Conservation (phyloP, 2,113 vertebrate species). For the Urocolius indicus region DNA sequence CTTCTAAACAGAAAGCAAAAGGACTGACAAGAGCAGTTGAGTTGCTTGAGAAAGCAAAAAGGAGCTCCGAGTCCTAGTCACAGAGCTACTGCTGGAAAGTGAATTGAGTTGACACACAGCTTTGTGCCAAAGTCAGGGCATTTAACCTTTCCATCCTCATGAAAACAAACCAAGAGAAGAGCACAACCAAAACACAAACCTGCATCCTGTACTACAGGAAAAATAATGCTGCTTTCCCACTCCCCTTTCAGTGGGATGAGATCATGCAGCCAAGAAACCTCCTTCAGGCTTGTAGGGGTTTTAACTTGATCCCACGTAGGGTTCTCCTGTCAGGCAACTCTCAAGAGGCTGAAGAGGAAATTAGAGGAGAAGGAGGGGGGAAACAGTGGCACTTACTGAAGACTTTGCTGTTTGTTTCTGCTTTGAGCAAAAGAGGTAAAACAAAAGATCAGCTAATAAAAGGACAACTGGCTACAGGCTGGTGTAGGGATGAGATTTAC, state of each 20-base stretch:
- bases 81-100: not conserved
- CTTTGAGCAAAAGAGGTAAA: slow-evolving; percentile 70
- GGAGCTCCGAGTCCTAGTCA: not conserved
- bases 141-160: slow-evolving; percentile 45
- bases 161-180: not conserved
- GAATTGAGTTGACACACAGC: not conserved
- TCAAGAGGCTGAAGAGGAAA: slow-evolving; percentile 68
- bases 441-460: slow-evolving; percentile 73
- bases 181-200: slow-evolving; percentile 69
- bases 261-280: slow-evolving; percentile 70
- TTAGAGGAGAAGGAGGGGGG: slow-evolving; percentile 57
- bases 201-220: slow-evolving; percentile 77
- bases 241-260: slow-evolving; percentile 40
- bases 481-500: not conserved
- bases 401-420: slow-evolving; percentile 57
- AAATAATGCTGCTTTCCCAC: slow-evolving; percentile 66
- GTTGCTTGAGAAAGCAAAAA: not conserved
- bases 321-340: slow-evolving; percentile 62
- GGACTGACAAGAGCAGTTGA: not conserved
- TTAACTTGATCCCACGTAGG: slow-evolving; percentile 45
- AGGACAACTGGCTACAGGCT: slow-evolving; percentile 1
- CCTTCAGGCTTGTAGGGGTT: not conserved
- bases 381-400: slow-evolving; percentile 73
- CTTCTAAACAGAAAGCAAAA: not conserved
- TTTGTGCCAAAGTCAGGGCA: slow-evolving; percentile 11